Base-by-base conservation (phyloP, 2,797 vertebrate species). In the Toxotes lorentzi region DNA sequence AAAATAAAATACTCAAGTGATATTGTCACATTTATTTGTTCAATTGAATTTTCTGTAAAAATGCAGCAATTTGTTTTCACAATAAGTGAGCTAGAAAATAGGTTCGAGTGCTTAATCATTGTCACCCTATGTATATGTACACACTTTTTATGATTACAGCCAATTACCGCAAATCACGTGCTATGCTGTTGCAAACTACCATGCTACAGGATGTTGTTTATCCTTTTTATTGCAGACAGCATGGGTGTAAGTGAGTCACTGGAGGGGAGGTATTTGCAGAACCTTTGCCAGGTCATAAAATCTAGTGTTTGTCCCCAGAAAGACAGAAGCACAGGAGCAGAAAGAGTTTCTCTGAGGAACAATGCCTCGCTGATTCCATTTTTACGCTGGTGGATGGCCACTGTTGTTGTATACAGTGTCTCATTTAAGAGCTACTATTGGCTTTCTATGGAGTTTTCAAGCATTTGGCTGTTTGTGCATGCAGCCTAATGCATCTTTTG, bases 271-370 rank as follows among this genome's bases (percentile, higher is more conserved):
- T 78, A 70, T 88, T 87, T 89, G 74, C 56, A 82, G 83, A 86
- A 82, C 77, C 78, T 87, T 84, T 85, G 86, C 85, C 86, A 82
- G 78, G 85, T 86, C 82, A 83, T 90, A 87, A 88, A 87, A 87
- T 86, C 78, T 69, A 73, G 78, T 80, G 83, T 86, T 82, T 87
- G 84, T 88, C 86, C 83, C 81, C 76, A 81, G 80, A 85, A 88
- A 87, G 76, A 71, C 79, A 63, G 80, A 81, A 81, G 61, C 83
- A 83, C 34, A 69, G 58, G 27, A 82, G 73, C 85, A 82, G 81
- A 81, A 81, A 76, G 70, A 70, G 60, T 77, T 86, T 81, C 70
- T 81, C 78, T 51, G 58, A 88, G 79, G 86, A 89, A 87, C 78
- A 86, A 83, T 82, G 79, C 23, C 59, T 81, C 43, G 43, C 79